Base-by-base conservation (phyloP, 2,888 invertebrate species). In the Altica lythri region DNA sequence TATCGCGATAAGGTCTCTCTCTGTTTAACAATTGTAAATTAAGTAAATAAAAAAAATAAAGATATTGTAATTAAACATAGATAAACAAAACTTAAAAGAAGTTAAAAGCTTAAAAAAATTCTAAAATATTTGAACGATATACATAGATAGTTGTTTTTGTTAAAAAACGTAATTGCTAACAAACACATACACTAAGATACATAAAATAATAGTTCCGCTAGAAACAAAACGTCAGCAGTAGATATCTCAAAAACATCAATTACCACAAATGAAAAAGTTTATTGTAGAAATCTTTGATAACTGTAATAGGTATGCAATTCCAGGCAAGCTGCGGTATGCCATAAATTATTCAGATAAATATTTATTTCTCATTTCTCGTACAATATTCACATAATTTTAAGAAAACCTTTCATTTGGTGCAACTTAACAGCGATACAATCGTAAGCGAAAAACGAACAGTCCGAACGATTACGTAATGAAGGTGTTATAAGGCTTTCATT, bases 311-410 rank as follows among this genome's bases (percentile, higher is more conserved):
- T n/a, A 12, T 12, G 38, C 18, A 38, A 12, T 19, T 6, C 12
- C 30, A 4, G 34, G 5, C 5, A 34, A 34, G 16, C 9, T 34
- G 34, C 4, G 14, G 40, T 25, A 8, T 18, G 32, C 48, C 37
- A 57, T 62, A 62, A 62, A 62, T 62, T 50, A 55, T 35, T 17
- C 25, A 50, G 60, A 62, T 60, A 53, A 60, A 60, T 59, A 60
- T 62, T 59, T 57, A 58, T 59, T 56, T 53, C 55, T 48, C 50
- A 57, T 57, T 61, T 55, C 47, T 18, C 22, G 34, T 42, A 53
- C 48, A 43, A 47, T 40, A 49, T 49, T 54, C 55, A 52, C 52
- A 56, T 48, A 53, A 55, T 55, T 53, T 29, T 27, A 25, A 53
- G 45, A 53, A 44, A 48, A 49, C 47, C 43, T 50, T 47, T 34